A percentile compares a stretch with the other conserved stretches of the same genome.
Evolutionary conservation across 1,140 invertebrate genomes (phyloP).

Genomic region (Reticulitermes speratus): DNA sequence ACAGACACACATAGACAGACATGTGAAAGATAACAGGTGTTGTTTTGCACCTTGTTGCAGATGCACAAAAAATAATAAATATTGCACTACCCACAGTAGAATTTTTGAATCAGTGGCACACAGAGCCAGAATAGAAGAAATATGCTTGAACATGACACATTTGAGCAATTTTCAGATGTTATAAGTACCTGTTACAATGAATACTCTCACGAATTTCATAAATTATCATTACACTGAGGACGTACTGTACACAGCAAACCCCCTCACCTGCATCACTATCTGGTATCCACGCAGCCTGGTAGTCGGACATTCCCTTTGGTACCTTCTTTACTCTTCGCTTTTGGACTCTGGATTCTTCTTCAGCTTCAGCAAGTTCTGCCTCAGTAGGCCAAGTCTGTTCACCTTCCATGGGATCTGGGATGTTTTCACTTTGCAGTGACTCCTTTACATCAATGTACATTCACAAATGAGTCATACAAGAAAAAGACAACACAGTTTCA

Average conservation of each 20-base stretch:
- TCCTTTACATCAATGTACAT: slow-evolving; percentile 51
- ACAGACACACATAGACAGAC: no score
- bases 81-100: no score
- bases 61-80: no score
- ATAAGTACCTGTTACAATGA: no score
- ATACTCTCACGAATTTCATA: no score
- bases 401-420: slow-evolving; percentile 86
- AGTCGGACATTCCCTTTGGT: slow-evolving; percentile 92
- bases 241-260: neutral
- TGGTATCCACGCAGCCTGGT: slow-evolving; percentile 95
- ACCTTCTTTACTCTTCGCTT: slow-evolving; percentile 65
- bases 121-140: no score
- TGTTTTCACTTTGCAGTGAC: slow-evolving; percentile 74
- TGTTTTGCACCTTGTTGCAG: no score
- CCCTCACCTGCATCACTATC: slow-evolving; percentile 61
- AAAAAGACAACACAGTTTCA: neutral
- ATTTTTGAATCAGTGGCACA: no score
- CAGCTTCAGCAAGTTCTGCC: slow-evolving; percentile 78
- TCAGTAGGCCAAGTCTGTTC: slow-evolving; percentile 96
- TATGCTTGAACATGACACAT: no score
- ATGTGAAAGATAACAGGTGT: no score
- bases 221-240: no score
- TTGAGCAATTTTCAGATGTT: no score
- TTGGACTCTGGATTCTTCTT: slow-evolving; percentile 53
- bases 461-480: neutral